Base-by-base conservation (phyloP, 2,113 vertebrate genomes). In the Tympanuchus pallidicinctus region DNA sequence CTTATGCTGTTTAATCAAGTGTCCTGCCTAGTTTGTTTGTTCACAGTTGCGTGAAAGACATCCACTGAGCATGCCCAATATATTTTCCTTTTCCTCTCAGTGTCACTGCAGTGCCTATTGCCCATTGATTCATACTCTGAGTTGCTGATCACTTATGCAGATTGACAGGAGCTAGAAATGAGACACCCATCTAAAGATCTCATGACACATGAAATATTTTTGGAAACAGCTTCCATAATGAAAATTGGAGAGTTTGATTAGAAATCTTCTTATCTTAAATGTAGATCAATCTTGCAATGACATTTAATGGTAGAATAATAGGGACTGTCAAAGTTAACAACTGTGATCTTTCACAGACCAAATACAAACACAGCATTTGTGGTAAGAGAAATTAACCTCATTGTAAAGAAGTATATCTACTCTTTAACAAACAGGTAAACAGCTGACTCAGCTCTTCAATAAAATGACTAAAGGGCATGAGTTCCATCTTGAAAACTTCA, bases 11-110 rank as follows among this genome's bases (percentile, higher is more conserved):
- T 97, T 97, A 84, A 92, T 96, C 79, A 78, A 87, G 28, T 78
- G 30, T 94, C 85, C 52, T 92, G 74, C 56, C 30, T 89, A 89
- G 79, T 86, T 93, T 95, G 87, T 96, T 92, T 94, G 93, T 59
- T 93, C 94, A 96, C 22, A 86, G 85, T 52, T 85, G 67, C 15
- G 0, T 95, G 94, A 96, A 95, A 93, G 89, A 32, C 85, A 72
- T 38, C 11, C 45, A 60, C 32, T 77, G 89, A 88, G 75, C 60
- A 80, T 89, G 89, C 71, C 19, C 78, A 77, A 76, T n/a, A 82
- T 4, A 47, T 86, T 88, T 91, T 88, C 28, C 32, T 82, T 69
- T 63, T 79, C 40, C 70, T 84, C 24, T 52, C 12, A 65, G 12
- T 36, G 40, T 80, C 17, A 19, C 50, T 71, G 32, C 27, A 32